A percentile compares a stretch with the other conserved stretches of the same genome.
Conservation (phyloP, 1,140 invertebrate genomes). For the Agrilus planipennis region DNA sequence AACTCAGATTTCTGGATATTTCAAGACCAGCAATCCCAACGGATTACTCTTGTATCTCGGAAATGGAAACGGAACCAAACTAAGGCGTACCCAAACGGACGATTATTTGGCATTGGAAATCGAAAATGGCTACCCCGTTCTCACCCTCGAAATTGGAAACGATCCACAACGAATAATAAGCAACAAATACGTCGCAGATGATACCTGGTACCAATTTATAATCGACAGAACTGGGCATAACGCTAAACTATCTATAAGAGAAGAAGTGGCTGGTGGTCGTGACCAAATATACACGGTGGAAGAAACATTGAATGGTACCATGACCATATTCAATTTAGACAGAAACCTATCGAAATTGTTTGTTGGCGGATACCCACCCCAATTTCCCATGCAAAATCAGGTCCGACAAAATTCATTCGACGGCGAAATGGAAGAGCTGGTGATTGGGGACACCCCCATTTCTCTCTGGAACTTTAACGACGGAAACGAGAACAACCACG, state of each 20-base stretch:
- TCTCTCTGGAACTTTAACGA: slow-evolving; percentile 90
- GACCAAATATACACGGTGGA: slow-evolving; percentile 43
- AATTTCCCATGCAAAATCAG: slow-evolving; percentile 52
- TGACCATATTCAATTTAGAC: slow-evolving; percentile 80
- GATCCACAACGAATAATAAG: slow-evolving; percentile 63
- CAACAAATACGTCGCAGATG: slow-evolving; percentile 66
- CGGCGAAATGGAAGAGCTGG: slow-evolving; percentile 82
- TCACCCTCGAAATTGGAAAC: slow-evolving; percentile 81
- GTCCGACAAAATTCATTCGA: slow-evolving; percentile 65
- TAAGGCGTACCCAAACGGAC: slow-evolving; percentile 54
- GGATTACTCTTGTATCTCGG: slow-evolving; percentile 84
- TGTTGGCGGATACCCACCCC: slow-evolving; percentile 73
- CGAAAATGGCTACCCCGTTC: slow-evolving; percentile 72
- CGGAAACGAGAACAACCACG: slow-evolving; percentile 61
- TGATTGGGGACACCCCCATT: slow-evolving; percentile 76
- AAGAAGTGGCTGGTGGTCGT: slow-evolving; percentile 52
- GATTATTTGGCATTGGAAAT: slow-evolving; percentile 92
- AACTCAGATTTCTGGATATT: slow-evolving; percentile 76
- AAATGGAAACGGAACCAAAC: slow-evolving; percentile 63
- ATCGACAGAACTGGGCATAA: slow-evolving; percentile 79
- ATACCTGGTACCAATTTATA: slow-evolving; percentile 82
- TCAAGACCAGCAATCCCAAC: slow-evolving; percentile 65
- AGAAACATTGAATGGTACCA: slow-evolving; percentile 50
- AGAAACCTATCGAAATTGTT: slow-evolving; percentile 75
- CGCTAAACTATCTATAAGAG: slow-evolving; percentile 67